Evolutionary conservation across 2,888 invertebrate genomes (phyloP), one percentile per base, ranked within the genome.

Genomic region (Platycnemis pennipes): DNA sequence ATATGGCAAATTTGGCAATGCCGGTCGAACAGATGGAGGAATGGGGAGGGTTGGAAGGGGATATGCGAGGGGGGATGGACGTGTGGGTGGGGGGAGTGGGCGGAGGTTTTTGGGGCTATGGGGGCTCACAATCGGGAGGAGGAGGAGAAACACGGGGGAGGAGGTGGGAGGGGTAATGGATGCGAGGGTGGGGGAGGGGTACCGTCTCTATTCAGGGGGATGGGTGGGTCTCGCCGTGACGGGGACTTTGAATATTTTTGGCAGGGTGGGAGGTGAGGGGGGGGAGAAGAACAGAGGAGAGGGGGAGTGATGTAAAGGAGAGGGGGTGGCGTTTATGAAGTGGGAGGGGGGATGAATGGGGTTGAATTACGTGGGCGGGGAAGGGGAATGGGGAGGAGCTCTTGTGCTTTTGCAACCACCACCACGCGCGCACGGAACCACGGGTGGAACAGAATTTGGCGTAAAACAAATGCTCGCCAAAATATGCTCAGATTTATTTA

Each of bases 321-420:
- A n/a, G n/a, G n/a, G 11, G 91, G 46, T 63, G 31, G 45, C n/a
- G 86, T 94, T 86, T 49, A 85, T 85, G 94, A 19, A 53, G 94
- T 46, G 31, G 45, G 45, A 53, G 45, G 42, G 85, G 37, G 94
- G 46, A 42, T 45, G 46, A 53, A 53, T 31, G 69, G 53, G 31
- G 87, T 49, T 37, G 94, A 22, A 53, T 45, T 94, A 56, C 46
- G 37, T 37, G 16, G 86, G 19, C 7, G 26, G 5, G 5, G 45
- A 26, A 26, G 87, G n/a, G 87, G n/a, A 22, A 44, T 87, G 46
- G 56, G 13, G 26, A 2, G 69, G 45, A 31, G 45, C n/a, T 31
- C 19, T 2, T 4, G 37, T 45, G 46, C 16, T 85, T 77, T 77
- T 77, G 37, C 77, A 31, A 2, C 16, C 19, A 49, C 63, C 7